Evolutionary conservation across 2,113 vertebrate species (phyloP).

Genomic region (Phycodurus eques): DNA sequence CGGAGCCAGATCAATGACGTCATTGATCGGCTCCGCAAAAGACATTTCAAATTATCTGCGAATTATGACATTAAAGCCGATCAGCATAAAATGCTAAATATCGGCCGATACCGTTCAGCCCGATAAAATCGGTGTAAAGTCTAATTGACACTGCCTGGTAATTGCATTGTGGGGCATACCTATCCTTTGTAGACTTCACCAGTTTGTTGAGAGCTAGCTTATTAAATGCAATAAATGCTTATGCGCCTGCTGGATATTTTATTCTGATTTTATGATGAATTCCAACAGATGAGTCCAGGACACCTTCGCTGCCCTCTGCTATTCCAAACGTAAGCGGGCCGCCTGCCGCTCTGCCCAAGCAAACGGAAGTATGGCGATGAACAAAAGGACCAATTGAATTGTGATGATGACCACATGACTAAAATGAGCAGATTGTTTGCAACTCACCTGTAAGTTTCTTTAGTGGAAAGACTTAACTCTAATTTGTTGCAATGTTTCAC

Average conservation of each 20-base stretch:
- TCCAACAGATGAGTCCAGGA: conserved; percentile 84
- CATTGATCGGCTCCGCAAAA: too few species aligned
- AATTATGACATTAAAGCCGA: too few species aligned
- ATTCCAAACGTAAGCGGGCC: conserved; percentile 84
- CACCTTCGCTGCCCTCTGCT: conserved; percentile 81
- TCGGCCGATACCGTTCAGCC: too few species aligned
- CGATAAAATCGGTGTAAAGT: too few species aligned
- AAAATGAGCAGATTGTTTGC: conserved; percentile 93
- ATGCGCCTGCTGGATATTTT: neutral
- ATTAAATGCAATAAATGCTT: neutral
- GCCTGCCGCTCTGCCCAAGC: conserved; percentile 85
- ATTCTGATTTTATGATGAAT: conserved; percentile 63
- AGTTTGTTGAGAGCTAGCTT: neutral
- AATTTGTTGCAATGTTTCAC: neutral
- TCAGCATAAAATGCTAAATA: too few species aligned
- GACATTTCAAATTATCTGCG: too few species aligned
- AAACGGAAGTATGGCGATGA: conserved; percentile 90
- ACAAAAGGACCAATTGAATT: conserved; percentile 84
- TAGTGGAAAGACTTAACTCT: neutral
- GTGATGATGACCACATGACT: conserved; percentile 85
- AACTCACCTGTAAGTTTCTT: conserved; percentile 85
- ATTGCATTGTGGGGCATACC: neutral
- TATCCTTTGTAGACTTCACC: neutral
- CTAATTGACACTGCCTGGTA: neutral
- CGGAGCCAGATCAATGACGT: too few species aligned